A percentile compares a stretch with the other conserved stretches of the same genome.
These are phyloP conservation scores for Drosophila cracens DNA, from an alignment of 2,888 invertebrate species.

Conservation along the genomic window DNA sequence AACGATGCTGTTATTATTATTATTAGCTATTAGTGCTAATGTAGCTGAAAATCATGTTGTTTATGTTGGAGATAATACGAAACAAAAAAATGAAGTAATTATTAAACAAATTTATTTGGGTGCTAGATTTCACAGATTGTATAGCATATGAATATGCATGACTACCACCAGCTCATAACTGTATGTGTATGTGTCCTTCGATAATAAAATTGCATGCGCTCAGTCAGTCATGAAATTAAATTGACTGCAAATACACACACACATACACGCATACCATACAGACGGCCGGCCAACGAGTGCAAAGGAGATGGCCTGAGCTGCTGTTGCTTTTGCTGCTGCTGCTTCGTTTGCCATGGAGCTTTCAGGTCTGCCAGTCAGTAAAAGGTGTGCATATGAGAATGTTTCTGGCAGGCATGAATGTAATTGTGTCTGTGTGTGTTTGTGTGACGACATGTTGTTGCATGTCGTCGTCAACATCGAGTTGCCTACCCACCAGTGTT, in stretches of 20 bases:
- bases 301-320: slow-evolving; percentile 26
- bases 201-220: slow-evolving; percentile 77
- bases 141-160: slow-evolving; percentile 61
- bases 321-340: slow-evolving; percentile 17
- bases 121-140: slow-evolving; percentile 42
- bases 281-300: slow-evolving; percentile 25
- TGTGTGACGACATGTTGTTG: slow-evolving; percentile 69
- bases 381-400: slow-evolving; percentile 58
- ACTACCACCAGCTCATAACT: slow-evolving; percentile 32
- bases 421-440: slow-evolving; percentile 14
- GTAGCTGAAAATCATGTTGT: not conserved
- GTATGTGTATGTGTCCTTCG: slow-evolving; percentile 65
- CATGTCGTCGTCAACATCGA: slow-evolving; percentile 65
- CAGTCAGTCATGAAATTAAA: slow-evolving; percentile 83
- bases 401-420: slow-evolving; percentile 38
- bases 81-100: slow-evolving; percentile 58
- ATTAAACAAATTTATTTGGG: slow-evolving; percentile 67
- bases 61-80: not conserved
- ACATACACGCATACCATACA: not conserved
- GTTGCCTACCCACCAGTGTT: slow-evolving; percentile 8
- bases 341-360: slow-evolving; percentile 28
- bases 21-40: not conserved
- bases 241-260: slow-evolving; percentile 80
- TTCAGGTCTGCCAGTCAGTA: slow-evolving; percentile 43
- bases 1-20: not conserved